Base-by-base conservation (phyloP, 2,113 vertebrate species). In the Pangasianodon hypophthalmus region DNA sequence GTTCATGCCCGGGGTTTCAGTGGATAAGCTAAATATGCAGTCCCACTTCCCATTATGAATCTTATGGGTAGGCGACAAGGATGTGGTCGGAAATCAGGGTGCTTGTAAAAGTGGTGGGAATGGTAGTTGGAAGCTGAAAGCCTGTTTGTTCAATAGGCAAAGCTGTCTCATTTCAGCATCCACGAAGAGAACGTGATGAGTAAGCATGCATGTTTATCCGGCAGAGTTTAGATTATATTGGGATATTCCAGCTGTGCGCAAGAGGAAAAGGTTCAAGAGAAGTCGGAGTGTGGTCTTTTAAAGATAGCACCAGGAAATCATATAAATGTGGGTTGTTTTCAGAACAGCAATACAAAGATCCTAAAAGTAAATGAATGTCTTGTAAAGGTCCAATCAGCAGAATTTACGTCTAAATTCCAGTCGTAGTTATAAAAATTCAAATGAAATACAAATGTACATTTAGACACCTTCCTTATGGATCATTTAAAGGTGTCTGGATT, bases 241-340 rank as follows among this genome's bases (percentile, higher is more conserved):
- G 32, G 46, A 62, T 11, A 91, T 82, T 77, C 67, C 94, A 95
- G 95, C 95, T 95, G 95, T 75, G 92, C 88, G 84, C 62, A 87
- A 93, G 94, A 94, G 87, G 88, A 92, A 3, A 79, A 69, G n/a
- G 9, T 29, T 71, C 13, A 8, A 37, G 80, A 48, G 79, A 86
- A 73, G 71, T 73, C 18, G 0, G 21, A n/a, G 50, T 46, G 71
- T 58, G 3, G 37, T 60, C 73, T 69, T 82, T 77, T 46, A 50
- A 88, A 82, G 67, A 88, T 94, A 94, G 84, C 87, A 91, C 94
- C 92, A 13, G 69, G 58, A 88, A 73, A 77, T 41, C 88, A 89
- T 92, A 93, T 54, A 71, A 88, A 92, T 1, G n/a, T 14, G 81
- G 82, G 37, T 44, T 62, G 56, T 62, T 56, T 62, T 62, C 37